phyloP scores from a whole-genome alignment of 2,113 vertebrate genomes.

The Pluvianellus socialis region DNA sequence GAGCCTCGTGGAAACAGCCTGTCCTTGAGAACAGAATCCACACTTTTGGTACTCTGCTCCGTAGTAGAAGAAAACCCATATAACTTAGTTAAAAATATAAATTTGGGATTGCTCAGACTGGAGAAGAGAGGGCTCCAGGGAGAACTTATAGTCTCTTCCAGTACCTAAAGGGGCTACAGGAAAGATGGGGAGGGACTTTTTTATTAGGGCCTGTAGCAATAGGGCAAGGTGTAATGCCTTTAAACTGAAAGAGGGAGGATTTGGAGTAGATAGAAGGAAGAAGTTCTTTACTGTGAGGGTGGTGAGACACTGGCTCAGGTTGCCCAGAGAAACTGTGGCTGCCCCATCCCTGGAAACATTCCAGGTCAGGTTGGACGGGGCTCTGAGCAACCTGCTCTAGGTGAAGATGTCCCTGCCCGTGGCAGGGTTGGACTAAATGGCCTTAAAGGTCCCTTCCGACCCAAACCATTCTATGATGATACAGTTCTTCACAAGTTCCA shows the following conservation, averaged over 20 bases:
- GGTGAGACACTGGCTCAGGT: background rate
- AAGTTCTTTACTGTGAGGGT: background rate
- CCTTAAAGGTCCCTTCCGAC: background rate
- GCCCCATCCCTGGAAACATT: background rate
- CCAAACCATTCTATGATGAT: background rate
- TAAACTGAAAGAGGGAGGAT: background rate
- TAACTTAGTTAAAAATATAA: background rate
- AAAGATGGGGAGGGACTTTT: background rate
- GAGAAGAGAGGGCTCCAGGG: background rate
- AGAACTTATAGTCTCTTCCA: background rate
- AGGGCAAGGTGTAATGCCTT: background rate
- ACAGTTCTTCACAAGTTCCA: background rate
- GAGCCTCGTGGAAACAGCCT: background rate
- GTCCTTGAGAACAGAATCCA: background rate
- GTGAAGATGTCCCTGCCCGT: background rate
- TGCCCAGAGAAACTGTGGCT: no score
- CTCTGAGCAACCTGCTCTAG: background rate
- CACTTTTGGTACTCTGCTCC: background rate
- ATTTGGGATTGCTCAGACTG: background rate
- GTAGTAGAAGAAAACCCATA: background rate
- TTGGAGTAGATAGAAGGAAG: background rate
- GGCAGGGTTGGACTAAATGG: background rate
- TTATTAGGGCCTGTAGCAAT: background rate
- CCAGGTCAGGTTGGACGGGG: background rate
- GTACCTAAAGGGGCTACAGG: background rate